phyloP scores from a whole-genome alignment of 2,113 vertebrate genomes.

The Oncorhynchus nerka region DNA sequence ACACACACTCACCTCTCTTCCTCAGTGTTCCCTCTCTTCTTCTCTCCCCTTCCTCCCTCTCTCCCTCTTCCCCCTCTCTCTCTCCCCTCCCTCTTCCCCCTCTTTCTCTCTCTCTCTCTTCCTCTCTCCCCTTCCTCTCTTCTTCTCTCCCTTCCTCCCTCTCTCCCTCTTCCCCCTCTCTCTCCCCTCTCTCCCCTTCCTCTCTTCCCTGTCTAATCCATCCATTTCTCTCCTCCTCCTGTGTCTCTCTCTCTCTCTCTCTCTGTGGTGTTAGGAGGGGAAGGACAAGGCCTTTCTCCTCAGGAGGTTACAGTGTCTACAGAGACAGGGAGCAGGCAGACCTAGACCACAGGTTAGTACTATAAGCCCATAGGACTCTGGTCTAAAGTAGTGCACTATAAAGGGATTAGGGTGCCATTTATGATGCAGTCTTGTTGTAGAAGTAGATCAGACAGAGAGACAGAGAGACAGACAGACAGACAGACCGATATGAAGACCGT shows the following conservation, averaged over 20 bases:
- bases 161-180: too few species aligned
- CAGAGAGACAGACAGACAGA: not conserved
- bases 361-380: not conserved
- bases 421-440: too few species aligned
- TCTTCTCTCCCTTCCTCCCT: not conserved
- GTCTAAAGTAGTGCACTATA: not conserved
- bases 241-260: too few species aligned
- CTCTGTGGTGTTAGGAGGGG: constrained; percentile 66
- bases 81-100: too few species aligned
- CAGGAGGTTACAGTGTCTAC: constrained; percentile 45
- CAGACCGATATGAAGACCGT: too few species aligned
- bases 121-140: too few species aligned
- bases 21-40: too few species aligned
- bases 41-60: too few species aligned
- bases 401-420: too few species aligned
- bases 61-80: too few species aligned
- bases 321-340: not conserved
- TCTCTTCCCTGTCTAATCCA: not conserved
- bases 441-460: not conserved
- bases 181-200: too few species aligned
- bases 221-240: not conserved
- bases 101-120: not conserved
- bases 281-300: constrained; percentile 80
- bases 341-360: not conserved
- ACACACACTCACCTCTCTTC: too few species aligned